Percentiles rank a stretch among this genome's conserved stretches.
phyloP scores from a whole-genome alignment of 1,140 invertebrate species.

The Cryptotermes secundus region DNA sequence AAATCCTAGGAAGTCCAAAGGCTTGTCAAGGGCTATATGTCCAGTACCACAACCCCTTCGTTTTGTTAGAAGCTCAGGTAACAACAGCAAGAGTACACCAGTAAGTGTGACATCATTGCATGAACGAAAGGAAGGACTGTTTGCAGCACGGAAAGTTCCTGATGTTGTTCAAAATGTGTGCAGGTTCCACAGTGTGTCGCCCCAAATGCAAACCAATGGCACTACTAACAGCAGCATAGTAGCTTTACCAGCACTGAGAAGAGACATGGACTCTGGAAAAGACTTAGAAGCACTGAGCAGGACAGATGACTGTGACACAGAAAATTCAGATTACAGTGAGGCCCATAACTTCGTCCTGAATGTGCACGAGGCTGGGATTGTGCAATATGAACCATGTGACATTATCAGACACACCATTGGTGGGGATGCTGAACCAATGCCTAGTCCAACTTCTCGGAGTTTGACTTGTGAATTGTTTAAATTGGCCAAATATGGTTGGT shows the following conservation, averaged over 20 bases:
- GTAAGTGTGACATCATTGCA: neutral
- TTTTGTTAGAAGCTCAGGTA: slow-evolving; percentile 24
- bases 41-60: slow-evolving; percentile 7
- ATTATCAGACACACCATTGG: neutral
- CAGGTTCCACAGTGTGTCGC: neutral
- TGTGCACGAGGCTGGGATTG: neutral
- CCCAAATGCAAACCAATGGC: neutral
- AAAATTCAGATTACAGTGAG: slow-evolving; percentile 8
- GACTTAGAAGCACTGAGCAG: neutral
- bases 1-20: neutral
- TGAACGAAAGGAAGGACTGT: neutral
- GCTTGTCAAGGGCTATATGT: neutral
- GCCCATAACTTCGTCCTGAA: slow-evolving; percentile 4
- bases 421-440: neutral
- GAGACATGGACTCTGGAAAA: neutral
- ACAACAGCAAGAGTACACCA: neutral
- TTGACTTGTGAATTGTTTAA: slow-evolving; percentile 55
- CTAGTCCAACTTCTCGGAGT: slow-evolving; percentile 33
- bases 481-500: slow-evolving; percentile 58
- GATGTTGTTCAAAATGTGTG: neutral
- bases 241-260: slow-evolving; percentile 2
- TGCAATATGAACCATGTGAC: neutral
- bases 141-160: neutral
- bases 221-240: neutral
- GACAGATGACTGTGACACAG: neutral